Evolutionary conservation across 1,140 invertebrate species (phyloP).

Genomic region (Glossosoma conforme): DNA sequence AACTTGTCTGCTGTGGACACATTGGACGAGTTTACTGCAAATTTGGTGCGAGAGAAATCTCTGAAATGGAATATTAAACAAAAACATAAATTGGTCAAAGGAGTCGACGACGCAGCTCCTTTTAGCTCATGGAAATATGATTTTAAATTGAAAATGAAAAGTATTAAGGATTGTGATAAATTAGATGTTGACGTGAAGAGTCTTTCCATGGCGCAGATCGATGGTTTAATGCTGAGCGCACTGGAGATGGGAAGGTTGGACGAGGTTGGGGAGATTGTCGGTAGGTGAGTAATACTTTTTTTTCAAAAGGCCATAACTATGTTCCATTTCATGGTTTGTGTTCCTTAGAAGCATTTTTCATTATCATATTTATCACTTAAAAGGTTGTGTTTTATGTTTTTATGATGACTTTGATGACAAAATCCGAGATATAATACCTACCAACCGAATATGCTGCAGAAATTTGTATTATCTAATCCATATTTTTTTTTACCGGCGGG

Average conservation of each 20-base stretch:
- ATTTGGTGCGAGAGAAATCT: conserved; percentile 13
- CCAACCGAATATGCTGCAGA: too few species aligned
- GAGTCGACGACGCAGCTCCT: not conserved
- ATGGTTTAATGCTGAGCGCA: conserved; percentile 7
- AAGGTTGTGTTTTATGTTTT: conserved; percentile 14
- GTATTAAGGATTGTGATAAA: conserved; percentile 6
- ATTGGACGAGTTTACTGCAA: conserved; percentile 21
- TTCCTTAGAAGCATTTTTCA: conserved; percentile 5
- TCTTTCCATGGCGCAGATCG: conserved; percentile 3
- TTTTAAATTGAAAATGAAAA: conserved; percentile 11
- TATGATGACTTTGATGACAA: not conserved
- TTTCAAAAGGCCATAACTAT: too few species aligned
- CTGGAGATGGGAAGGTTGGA: conserved; percentile 3
- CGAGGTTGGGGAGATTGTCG: conserved; percentile 15
- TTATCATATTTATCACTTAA: conserved; percentile 13
- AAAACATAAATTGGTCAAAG: conserved; percentile 2
- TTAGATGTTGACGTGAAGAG: conserved; percentile 4
- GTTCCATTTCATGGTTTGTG: too few species aligned
- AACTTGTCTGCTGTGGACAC: conserved; percentile 15
- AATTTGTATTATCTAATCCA: too few species aligned
- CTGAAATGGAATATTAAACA: conserved; percentile 12
- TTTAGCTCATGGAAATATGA: conserved; percentile 5
- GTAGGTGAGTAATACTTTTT: conserved; percentile 14
- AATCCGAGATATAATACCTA: too few species aligned
- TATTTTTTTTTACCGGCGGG: too few species aligned